Evolutionary conservation across 1,140 invertebrate species (phyloP).

Genomic region (Penaeus japonicus): DNA sequence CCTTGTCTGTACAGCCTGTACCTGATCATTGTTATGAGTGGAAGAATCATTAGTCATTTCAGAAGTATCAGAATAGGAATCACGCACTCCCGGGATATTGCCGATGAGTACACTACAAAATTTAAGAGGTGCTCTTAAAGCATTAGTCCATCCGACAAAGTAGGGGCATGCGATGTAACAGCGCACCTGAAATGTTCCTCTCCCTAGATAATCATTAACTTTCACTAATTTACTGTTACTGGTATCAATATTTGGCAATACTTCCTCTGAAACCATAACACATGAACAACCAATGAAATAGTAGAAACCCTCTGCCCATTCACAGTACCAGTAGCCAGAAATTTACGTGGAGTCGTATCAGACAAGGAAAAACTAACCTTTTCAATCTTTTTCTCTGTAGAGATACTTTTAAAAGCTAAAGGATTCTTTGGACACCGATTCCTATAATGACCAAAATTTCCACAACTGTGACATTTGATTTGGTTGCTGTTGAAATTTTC

Average conservation of each 20-base stretch:
- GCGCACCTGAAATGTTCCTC: neutral
- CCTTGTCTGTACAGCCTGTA: too few relatives aligned
- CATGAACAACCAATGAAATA: conserved; percentile 13
- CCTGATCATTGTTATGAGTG: too few relatives aligned
- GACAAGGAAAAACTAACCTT: neutral
- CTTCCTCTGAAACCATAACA: conserved; percentile 30
- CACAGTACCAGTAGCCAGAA: neutral
- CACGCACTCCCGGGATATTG: conserved; percentile 2
- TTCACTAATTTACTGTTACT: neutral
- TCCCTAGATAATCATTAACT: conserved; percentile 9
- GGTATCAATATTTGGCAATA: neutral
- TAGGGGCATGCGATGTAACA: conserved; percentile 13
- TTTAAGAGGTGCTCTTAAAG: conserved; percentile 15
- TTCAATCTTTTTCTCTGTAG: too few relatives aligned
- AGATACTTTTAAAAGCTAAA: too few relatives aligned
- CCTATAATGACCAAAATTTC: neutral
- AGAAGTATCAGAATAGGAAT: too few relatives aligned
- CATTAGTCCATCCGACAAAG: conserved; percentile 27
- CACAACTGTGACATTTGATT: neutral
- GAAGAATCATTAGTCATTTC: too few relatives aligned
- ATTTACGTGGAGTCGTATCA: neutral
- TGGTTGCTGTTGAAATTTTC: neutral
- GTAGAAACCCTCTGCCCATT: conserved; percentile 17
- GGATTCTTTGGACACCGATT: neutral
- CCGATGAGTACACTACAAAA: conserved; percentile 17